Evolutionary conservation across 2,113 vertebrate genomes (phyloP), one percentile per base, ranked within the genome.

Genomic region (Colinus virginianus): DNA sequence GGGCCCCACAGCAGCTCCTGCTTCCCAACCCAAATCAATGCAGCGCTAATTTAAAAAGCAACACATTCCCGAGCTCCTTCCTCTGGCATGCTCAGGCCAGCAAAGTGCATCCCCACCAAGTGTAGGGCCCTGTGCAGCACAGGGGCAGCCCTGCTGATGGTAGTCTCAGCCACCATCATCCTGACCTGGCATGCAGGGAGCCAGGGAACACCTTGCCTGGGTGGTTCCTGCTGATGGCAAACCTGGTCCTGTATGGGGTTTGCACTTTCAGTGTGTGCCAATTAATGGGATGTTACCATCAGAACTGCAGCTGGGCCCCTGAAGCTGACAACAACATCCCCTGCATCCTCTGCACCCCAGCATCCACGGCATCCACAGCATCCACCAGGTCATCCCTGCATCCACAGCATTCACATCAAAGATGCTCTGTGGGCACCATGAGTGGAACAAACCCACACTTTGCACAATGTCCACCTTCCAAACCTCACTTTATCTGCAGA

Each of bases 111-210:
- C 26, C 38, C 56, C 30, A 4, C n/a, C 32, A 4, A 38, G 38
- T 15, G 38, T 1, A n/a, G 46, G 36, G n/a, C 68, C 14, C 42
- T 1, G 8, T 6, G 1, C 42, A 3, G 19, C 72, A 13, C 9
- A 3, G 8, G 1, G 0, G 4, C 1, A 17, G 8, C 34, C 10
- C 22, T 6, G 6, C 12, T 7, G 25, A 38, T 38, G 49, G 3
- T 30, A 61, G 36, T 51, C 16, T 36, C 64, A 59, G 28, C 36
- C 4, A 6, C 3, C 1, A 4, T 59, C 32, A 12, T 8, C 66
- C 48, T 43, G 42, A 42, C 13, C 23, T 1, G 14, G 45, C 2
- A 1, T 3, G 30, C 45, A 1, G 7, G 18, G 55, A 68, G 91
- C 62, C 7, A 51, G 34, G 11, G 83, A 68, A 69, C 17, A 2